phyloP scores from a whole-genome alignment of 2,888 invertebrate species.

The Stratiomys singularior region DNA sequence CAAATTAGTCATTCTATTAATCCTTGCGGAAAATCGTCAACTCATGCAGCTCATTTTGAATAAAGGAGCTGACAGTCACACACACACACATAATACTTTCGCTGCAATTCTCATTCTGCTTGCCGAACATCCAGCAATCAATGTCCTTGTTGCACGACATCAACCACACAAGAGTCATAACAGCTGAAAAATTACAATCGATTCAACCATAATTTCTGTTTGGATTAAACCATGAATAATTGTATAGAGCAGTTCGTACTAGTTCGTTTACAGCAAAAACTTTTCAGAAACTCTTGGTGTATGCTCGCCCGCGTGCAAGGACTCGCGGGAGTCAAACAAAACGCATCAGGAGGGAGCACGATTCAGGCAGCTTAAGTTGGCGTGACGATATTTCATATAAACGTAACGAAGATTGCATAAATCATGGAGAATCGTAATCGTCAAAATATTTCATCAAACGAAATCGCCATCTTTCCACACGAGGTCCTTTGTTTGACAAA shows the following conservation, averaged over 20 bases:
- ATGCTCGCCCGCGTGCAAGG: background rate
- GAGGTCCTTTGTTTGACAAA: slow-evolving; percentile 39
- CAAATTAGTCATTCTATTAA: too few species aligned
- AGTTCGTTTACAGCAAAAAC: background rate
- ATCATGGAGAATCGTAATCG: slow-evolving; percentile 35
- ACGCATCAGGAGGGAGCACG: background rate
- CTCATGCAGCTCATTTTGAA: background rate
- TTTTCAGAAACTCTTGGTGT: background rate
- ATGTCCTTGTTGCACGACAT: slow-evolving; percentile 23
- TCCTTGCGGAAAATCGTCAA: too few species aligned
- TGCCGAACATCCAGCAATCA: background rate
- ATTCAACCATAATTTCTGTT: slow-evolving; percentile 19
- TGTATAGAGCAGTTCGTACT: background rate
- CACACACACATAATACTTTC: background rate
- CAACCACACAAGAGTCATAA: slow-evolving; percentile 7
- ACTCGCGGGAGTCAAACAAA: background rate
- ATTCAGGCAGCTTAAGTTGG: slow-evolving; percentile 7
- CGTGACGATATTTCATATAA: slow-evolving; percentile 41
- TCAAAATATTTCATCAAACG: slow-evolving; percentile 44
- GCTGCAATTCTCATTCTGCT: slow-evolving; percentile 10
- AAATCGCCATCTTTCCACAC: slow-evolving; percentile 28
- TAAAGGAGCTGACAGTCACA: slow-evolving; percentile 16
- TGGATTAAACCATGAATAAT: slow-evolving; percentile 33
- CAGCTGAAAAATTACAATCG: slow-evolving; percentile 17
- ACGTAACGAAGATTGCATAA: slow-evolving; percentile 16